Evolutionary conservation across 2,797 vertebrate species (phyloP).

Genomic region (Neostethus bicornis): DNA sequence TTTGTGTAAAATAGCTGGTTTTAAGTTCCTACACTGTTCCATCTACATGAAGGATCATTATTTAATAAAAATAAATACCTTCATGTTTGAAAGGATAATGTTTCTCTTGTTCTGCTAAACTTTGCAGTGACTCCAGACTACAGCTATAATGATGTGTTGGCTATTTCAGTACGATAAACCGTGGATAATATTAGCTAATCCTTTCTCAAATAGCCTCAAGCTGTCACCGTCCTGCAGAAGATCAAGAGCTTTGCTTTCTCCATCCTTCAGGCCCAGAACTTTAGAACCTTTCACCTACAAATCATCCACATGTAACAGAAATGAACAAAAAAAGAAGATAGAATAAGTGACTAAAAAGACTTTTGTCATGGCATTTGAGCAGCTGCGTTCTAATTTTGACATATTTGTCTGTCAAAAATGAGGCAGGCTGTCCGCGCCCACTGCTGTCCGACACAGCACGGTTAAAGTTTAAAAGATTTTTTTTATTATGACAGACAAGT

Average conservation of each 20-base stretch:
- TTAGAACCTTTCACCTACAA: constrained; percentile 11
- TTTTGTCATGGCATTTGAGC: no score
- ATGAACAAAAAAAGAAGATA: neutral
- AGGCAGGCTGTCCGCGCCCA: no score
- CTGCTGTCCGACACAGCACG: no score
- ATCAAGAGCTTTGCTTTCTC: constrained; percentile 44
- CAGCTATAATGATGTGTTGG: constrained; percentile 27
- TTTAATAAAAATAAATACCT: no score
- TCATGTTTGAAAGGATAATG: neutral
- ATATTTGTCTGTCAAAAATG: no score
- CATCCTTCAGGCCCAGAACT: constrained; percentile 22
- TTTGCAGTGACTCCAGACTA: constrained; percentile 1
- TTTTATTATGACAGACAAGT: no score
- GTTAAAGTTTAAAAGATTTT: no score
- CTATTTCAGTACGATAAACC: constrained; percentile 60
- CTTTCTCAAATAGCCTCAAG: constrained; percentile 63
- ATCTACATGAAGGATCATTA: no score
- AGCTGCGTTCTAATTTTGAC: no score
- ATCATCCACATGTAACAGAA: neutral
- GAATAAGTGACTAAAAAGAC: neutral
- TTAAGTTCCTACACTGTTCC: no score
- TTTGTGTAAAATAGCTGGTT: no score
- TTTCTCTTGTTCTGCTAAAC: constrained; percentile 21
- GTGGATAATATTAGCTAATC: constrained; percentile 72
- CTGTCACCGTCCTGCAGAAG: constrained; percentile 31